Conservation (phyloP, 2,113 vertebrate species). For the Menidia beryllina region DNA sequence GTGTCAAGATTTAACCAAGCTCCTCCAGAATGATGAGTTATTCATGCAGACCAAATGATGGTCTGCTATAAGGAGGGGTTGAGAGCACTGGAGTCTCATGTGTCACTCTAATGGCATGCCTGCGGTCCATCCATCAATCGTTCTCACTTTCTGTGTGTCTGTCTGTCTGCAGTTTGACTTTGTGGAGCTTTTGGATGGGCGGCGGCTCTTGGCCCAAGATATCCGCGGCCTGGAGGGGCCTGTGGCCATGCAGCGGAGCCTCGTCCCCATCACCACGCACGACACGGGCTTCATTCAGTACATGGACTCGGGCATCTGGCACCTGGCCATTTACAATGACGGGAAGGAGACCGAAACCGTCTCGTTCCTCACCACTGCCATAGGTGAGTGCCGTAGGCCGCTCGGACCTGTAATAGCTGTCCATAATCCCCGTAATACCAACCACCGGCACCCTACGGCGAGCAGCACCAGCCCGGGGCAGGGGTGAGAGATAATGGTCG, state of each 20-base stretch:
- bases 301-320: slow-evolving; percentile 98
- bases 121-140: slow-evolving; percentile 63
- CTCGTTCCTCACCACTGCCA: slow-evolving; percentile 93
- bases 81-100: slow-evolving; percentile 68
- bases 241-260: slow-evolving; percentile 84
- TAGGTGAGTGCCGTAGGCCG: slow-evolving; percentile 85
- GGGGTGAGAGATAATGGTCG: slow-evolving; percentile 41
- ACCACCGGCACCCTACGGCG: slow-evolving; percentile 47
- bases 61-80: slow-evolving; percentile 47
- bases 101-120: slow-evolving; percentile 76
- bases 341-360: slow-evolving; percentile 95
- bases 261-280: slow-evolving; percentile 87
- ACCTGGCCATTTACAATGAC: slow-evolving; percentile 97
- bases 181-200: slow-evolving; percentile 96
- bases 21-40: slow-evolving; percentile 72
- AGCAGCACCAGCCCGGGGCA: slow-evolving; percentile 33
- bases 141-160: slow-evolving; percentile 53
- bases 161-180: slow-evolving; percentile 92
- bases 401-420: slow-evolving; percentile 55
- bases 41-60: slow-evolving; percentile 76
- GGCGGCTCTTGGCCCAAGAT: slow-evolving; percentile 91
- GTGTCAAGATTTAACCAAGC: slow-evolving; percentile 57
- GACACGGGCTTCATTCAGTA: slow-evolving; percentile 99
- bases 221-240: slow-evolving; percentile 88
- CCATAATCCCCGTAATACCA: slow-evolving; percentile 63